These are phyloP conservation scores for Tetragonisca angustula DNA, from an alignment of 2,888 invertebrate species.

Conservation along the genomic window DNA sequence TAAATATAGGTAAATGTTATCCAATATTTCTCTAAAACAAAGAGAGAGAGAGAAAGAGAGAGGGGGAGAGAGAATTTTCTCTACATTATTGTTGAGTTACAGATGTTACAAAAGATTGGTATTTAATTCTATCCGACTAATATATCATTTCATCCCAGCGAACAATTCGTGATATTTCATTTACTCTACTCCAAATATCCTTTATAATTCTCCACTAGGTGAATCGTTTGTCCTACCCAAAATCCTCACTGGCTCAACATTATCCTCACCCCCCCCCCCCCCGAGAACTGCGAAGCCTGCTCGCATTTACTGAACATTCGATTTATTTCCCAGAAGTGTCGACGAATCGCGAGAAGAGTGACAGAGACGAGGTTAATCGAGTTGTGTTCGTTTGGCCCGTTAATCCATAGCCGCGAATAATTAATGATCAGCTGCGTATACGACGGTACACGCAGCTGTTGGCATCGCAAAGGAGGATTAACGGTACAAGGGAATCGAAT, in stretches of 20 bases:
- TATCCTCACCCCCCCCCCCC: too few species aligned
- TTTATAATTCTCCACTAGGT: not conserved
- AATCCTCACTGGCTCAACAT: not conserved
- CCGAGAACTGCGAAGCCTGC: not conserved
- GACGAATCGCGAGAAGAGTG: constrained; percentile 26
- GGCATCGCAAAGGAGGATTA: constrained; percentile 64
- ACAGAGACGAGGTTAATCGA: constrained; percentile 31
- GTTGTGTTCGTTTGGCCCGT: constrained; percentile 48
- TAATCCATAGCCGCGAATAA: constrained; percentile 67
- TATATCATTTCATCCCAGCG: not conserved
- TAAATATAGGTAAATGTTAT: not conserved
- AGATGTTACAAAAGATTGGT: too few species aligned
- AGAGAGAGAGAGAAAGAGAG: too few species aligned
- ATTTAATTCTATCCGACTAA: not conserved
- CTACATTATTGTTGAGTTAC: not conserved
- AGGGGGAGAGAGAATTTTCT: not conserved
- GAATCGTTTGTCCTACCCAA: not conserved
- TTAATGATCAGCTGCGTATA: constrained; percentile 66
- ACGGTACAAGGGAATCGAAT: constrained; percentile 71
- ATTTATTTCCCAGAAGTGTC: not conserved
- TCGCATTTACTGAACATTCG: not conserved
- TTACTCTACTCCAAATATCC: not conserved
- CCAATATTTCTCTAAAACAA: not conserved
- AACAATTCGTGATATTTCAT: not conserved
- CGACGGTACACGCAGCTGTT: constrained; percentile 64